Evolutionary conservation across 2,797 vertebrate species (phyloP).

Genomic region (Gallinago stenura): DNA sequence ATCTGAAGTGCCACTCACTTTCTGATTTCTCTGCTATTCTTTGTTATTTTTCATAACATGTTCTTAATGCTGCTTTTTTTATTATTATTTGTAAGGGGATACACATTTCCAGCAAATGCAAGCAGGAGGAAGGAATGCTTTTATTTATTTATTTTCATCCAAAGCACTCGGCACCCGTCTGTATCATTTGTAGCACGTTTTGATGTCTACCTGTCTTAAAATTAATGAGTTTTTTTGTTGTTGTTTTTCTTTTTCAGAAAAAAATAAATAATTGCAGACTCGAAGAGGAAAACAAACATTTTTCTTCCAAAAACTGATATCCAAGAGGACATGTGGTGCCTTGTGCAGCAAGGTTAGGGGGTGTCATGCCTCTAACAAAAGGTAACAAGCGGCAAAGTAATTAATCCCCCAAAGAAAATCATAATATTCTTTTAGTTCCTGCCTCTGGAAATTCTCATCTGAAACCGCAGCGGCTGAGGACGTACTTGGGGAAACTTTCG

Average conservation of each 20-base stretch:
- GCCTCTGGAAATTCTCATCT: conserved; percentile 56
- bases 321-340: not conserved
- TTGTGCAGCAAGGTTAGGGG: not conserved
- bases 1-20: conserved; percentile 87
- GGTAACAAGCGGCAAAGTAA: conserved; percentile 40
- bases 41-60: conserved; percentile 86
- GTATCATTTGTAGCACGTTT: not conserved
- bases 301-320: not conserved
- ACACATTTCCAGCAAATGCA: conserved; percentile 78
- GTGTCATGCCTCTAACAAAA: conserved; percentile 39
- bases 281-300: not conserved
- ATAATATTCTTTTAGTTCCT: conserved; percentile 40
- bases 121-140: not conserved
- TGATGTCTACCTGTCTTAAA: not conserved
- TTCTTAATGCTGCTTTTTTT: conserved; percentile 83
- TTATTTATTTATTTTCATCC: conserved; percentile 26
- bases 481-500: conserved; percentile 13
- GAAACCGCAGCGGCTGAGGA: not conserved
- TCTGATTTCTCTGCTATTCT: conserved; percentile 74
- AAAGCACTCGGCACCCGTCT: not conserved
- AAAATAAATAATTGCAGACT: not conserved
- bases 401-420: conserved; percentile 56
- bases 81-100: conserved; percentile 79
- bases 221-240: not conserved
- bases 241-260: not conserved